These are phyloP conservation scores for Cygnus atratus DNA, from an alignment of 2,113 vertebrate species.

Conservation along the genomic window DNA sequence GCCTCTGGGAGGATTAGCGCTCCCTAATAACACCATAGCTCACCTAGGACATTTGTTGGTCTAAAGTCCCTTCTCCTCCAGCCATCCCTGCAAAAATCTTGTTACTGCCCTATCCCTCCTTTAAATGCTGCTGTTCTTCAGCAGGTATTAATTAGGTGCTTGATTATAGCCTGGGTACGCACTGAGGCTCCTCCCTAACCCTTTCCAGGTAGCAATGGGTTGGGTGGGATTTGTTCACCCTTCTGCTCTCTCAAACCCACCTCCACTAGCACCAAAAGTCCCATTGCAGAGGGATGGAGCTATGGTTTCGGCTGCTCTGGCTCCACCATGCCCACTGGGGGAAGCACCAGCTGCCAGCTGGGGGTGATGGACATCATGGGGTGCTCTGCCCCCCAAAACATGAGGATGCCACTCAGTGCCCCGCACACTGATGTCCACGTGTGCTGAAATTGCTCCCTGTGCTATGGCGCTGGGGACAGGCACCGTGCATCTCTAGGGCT, in stretches of 20 bases:
- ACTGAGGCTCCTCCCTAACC: background rate
- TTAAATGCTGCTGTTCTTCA: background rate
- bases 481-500: rapidly evolving
- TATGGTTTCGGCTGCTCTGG: background rate
- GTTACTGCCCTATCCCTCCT: rapidly evolving
- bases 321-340: no score
- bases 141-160: background rate
- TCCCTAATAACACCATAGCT: background rate
- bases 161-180: background rate
- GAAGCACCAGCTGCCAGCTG: background rate
- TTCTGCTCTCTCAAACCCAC: background rate
- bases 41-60: rapidly evolving
- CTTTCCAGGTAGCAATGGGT: background rate
- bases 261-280: background rate
- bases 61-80: background rate
- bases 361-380: no score
- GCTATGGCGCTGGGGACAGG: background rate
- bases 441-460: background rate
- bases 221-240: background rate
- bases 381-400: background rate
- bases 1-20: rapidly evolving
- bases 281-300: rapidly evolving
- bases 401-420: background rate
- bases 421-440: background rate
- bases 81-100: rapidly evolving